Base-by-base conservation (phyloP, 2,797 vertebrate genomes). In the Glyptemys insculpta region DNA sequence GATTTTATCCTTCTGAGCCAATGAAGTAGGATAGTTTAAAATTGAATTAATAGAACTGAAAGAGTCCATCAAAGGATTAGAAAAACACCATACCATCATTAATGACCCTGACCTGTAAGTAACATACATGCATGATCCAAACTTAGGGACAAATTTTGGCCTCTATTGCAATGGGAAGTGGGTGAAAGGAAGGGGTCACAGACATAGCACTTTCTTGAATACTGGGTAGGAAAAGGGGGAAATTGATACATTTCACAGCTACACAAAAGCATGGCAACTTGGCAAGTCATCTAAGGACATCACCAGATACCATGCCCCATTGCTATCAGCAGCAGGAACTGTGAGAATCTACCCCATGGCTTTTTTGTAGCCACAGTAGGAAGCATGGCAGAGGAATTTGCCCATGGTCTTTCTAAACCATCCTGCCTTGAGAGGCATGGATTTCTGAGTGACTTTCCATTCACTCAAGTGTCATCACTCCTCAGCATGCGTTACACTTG, bases 401-500 rank as follows among this genome's bases (percentile, higher is more conserved):
- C 12, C 19, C 49, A 57, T 0, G 86, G 29, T 21, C 8, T 74
- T 12, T 2, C 1, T 4, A 87, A 52, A 8, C 49, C 9, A 79
- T 52, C 47, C 15, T 88, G 78, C 80, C 44, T 74, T 0, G 0
- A 12, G 31, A 9, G 34, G 19, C 0, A 0, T 12, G 56, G 81
- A 85, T 49, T 62, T 76, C 23, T n/a, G 15, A 80, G 44, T 92
- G 88, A 87, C 72, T 29, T 79, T 44, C 21, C 3, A 87, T 95
- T 83, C 49, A 82, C 93, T 92, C 79, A 82, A 76, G 83, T 88
- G 83, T 91, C 83, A 83, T 62, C 56, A 47, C 29, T 52, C 90
- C 14, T 87, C 62, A 93, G 27, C 81, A 65, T 11, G 85, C 18
- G 41, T 78, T 34, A 87, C 29, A 47, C 21, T 83, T 89, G 54